phyloP scores from a whole-genome alignment of 2,113 vertebrate genomes.

The Acrocephalus kingi region DNA sequence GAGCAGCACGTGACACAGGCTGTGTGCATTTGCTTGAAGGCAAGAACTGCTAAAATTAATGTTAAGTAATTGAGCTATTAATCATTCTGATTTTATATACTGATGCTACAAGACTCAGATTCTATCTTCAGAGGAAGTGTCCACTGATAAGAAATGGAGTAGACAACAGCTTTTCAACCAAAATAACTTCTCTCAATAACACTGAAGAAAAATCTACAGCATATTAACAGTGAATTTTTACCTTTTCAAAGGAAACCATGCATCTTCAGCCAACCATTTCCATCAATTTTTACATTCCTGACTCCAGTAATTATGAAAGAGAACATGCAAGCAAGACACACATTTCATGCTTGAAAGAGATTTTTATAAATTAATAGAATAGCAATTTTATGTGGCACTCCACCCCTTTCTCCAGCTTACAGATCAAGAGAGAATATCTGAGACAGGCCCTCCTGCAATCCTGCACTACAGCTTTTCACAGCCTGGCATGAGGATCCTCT shows the following conservation, averaged over 20 bases:
- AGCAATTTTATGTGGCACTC: not conserved
- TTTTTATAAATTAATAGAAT: not conserved
- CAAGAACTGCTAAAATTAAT: constrained; percentile 22
- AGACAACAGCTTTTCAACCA: not conserved
- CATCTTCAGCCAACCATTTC: not conserved
- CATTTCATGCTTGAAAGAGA: not conserved
- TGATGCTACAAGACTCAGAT: constrained; percentile 38
- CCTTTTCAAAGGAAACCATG: not conserved
- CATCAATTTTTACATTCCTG: not conserved
- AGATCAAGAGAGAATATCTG: not conserved
- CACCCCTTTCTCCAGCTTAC: not conserved
- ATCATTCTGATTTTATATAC: constrained; percentile 43
- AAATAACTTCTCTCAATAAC: not conserved
- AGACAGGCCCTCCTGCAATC: not conserved
- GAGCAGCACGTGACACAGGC: not conserved
- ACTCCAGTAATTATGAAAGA: not conserved
- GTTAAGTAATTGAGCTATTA: constrained; percentile 61
- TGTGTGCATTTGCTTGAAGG: constrained; percentile 26
- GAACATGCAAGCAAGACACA: not conserved
- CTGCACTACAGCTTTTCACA: not conserved
- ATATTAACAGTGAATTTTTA: not conserved
- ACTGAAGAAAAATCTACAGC: not conserved
- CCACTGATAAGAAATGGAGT: not conserved
- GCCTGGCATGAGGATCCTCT: not conserved
- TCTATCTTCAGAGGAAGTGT: constrained; percentile 41